Evolutionary conservation across 1,140 invertebrate genomes (phyloP).

Genomic region (Papilio polytes): DNA sequence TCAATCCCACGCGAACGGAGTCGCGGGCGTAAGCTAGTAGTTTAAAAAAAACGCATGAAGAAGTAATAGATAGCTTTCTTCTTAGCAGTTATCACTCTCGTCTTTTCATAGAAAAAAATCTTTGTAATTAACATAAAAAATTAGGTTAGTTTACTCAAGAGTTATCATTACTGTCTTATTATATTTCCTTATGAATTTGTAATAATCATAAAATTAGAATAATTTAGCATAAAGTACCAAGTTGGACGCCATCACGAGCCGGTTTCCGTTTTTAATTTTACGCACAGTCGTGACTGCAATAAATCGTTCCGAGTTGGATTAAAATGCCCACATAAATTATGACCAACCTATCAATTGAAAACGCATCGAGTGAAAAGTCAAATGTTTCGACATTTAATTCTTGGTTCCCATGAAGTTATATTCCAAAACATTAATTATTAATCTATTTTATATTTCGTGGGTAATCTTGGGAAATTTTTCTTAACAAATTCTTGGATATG

Average conservation of each 20-base stretch:
- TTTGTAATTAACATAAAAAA: background rate
- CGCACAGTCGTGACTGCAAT: slow-evolving; percentile 35
- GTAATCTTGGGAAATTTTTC: too few species aligned
- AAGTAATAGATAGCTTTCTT: background rate
- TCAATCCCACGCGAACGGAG: too few species aligned
- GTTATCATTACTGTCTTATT: slow-evolving; percentile 16
- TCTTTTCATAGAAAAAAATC: background rate
- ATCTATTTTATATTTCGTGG: too few species aligned
- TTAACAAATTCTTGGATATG: too few species aligned
- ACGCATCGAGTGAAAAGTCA: background rate
- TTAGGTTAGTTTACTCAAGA: background rate
- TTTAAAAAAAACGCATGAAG: background rate
- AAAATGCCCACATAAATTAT: slow-evolving; percentile 25
- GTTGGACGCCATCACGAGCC: slow-evolving; percentile 17
- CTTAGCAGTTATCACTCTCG: background rate
- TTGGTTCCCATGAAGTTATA: background rate
- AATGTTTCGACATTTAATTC: background rate
- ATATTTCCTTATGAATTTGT: slow-evolving; percentile 6
- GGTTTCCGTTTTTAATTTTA: slow-evolving; percentile 32
- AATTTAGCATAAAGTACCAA: background rate
- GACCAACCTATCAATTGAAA: slow-evolving; percentile 24
- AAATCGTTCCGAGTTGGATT: slow-evolving; percentile 21
- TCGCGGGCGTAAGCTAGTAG: too few species aligned
- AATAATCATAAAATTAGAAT: slow-evolving; percentile 3
- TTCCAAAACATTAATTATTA: background rate